Percentiles rank a stretch among this genome's conserved stretches.
These are phyloP conservation scores for Pararge aegeria DNA, from an alignment of 1,140 invertebrate genomes.

Conservation along the genomic window DNA sequence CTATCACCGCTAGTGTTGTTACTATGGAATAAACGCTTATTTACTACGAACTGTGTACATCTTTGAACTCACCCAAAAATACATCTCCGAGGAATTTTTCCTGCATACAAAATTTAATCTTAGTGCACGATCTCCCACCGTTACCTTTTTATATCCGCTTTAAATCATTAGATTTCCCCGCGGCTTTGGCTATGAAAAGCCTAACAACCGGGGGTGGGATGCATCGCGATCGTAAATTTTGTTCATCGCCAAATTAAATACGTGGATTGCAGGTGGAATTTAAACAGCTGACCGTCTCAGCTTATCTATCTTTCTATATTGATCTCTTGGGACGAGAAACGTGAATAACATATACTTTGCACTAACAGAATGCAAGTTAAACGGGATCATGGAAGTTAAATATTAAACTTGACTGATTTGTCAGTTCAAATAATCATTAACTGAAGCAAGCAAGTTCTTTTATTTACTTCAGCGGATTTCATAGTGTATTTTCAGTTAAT, in stretches of 20 bases:
- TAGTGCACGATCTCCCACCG: conserved; percentile 25
- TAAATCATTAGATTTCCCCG: conserved; percentile 55
- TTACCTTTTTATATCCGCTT: conserved; percentile 40
- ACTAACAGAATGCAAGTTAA: neutral
- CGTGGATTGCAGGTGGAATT: conserved; percentile 63
- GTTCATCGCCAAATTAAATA: conserved; percentile 64
- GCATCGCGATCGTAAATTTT: conserved; percentile 44
- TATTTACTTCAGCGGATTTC: no score
- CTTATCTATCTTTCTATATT: neutral
- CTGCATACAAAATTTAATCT: conserved; percentile 34
- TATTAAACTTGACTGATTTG: no score
- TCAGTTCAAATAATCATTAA: no score
- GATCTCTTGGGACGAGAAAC: neutral
- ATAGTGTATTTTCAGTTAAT: no score
- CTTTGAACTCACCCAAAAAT: neutral
- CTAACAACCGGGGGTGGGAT: conserved; percentile 31
- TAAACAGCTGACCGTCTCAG: conserved; percentile 30
- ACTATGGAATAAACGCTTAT: no score
- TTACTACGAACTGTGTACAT: no score
- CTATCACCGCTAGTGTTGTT: no score
- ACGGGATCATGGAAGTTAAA: no score
- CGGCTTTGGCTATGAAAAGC: conserved; percentile 34
- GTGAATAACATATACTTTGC: neutral
- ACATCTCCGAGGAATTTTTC: neutral
- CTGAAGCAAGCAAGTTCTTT: no score